phyloP scores from a whole-genome alignment of 2,888 invertebrate genomes.

The Luperina nickerlii region DNA sequence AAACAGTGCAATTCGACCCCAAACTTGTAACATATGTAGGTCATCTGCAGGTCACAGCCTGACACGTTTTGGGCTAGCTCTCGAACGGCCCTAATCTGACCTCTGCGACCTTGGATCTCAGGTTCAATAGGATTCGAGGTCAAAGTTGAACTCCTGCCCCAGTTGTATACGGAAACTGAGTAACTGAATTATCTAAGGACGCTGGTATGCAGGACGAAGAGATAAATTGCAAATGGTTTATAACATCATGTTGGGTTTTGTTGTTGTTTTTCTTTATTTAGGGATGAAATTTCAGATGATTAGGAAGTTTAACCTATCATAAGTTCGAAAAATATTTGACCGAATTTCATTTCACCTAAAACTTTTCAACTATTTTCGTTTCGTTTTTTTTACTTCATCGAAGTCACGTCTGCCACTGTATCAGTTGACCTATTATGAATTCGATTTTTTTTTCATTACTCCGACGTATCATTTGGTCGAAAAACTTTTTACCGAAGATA shows the following conservation, averaged over 20 bases:
- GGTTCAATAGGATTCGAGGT: slow-evolving; percentile 75
- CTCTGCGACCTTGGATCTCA: slow-evolving; percentile 81
- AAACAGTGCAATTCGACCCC: slow-evolving; percentile 74
- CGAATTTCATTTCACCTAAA: too few relatives aligned
- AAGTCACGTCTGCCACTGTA: too few relatives aligned
- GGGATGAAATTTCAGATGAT: neutral
- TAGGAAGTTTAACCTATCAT: neutral
- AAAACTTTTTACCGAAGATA: too few relatives aligned
- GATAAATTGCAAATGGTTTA: slow-evolving; percentile 7
- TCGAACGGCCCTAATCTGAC: slow-evolving; percentile 82
- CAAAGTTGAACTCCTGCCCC: slow-evolving; percentile 72
- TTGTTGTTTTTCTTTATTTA: neutral
- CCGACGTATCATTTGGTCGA: too few relatives aligned
- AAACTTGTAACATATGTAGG: slow-evolving; percentile 81
- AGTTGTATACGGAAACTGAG: slow-evolving; percentile 60
- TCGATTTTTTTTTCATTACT: too few relatives aligned
- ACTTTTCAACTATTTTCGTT: too few relatives aligned
- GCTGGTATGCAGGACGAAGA: slow-evolving; percentile 17
- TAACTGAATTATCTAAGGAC: slow-evolving; percentile 54
- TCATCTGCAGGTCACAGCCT: slow-evolving; percentile 75
- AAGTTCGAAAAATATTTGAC: too few relatives aligned
- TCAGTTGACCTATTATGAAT: too few relatives aligned
- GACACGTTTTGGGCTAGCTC: slow-evolving; percentile 83
- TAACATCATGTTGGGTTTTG: neutral
- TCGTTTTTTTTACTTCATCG: too few relatives aligned